Percentiles rank a stretch among this genome's conserved stretches.
Evolutionary conservation across 2,113 vertebrate genomes (phyloP).

Genomic region (Zosterops lateralis): DNA sequence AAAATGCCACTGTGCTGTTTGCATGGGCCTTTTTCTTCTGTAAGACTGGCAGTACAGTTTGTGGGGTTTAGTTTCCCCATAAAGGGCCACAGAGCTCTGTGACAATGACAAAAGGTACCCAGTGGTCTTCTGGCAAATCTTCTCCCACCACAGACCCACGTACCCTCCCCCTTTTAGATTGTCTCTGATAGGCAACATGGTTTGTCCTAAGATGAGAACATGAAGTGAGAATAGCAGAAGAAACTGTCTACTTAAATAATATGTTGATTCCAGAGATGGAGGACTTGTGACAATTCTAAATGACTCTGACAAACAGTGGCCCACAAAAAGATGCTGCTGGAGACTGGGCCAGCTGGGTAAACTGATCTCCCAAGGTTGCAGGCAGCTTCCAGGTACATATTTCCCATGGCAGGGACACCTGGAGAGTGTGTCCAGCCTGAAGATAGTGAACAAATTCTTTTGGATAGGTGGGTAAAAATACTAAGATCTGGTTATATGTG

Average conservation of each 20-base stretch:
- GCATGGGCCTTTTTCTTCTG: neutral
- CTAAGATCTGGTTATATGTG: neutral
- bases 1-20: neutral
- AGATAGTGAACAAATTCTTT: neutral
- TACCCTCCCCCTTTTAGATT: neutral
- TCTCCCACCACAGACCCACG: accelerated
- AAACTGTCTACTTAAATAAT: neutral
- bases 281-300: neutral
- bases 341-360: neutral
- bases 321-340: neutral
- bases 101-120: neutral
- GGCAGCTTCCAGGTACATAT: neutral
- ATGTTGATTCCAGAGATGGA: neutral
- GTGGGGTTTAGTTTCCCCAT: neutral
- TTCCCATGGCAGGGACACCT: neutral
- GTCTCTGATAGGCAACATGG: too few relatives aligned
- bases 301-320: neutral
- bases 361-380: neutral
- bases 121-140: neutral
- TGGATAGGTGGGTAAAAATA: neutral
- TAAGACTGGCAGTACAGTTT: neutral
- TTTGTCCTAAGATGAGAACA: neutral
- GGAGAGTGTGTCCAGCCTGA: neutral
- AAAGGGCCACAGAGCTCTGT: neutral
- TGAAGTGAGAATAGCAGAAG: neutral